phyloP scores from a whole-genome alignment of 37 sponge, comb jelly and placozoan species.

The Oscarella lobularis region DNA sequence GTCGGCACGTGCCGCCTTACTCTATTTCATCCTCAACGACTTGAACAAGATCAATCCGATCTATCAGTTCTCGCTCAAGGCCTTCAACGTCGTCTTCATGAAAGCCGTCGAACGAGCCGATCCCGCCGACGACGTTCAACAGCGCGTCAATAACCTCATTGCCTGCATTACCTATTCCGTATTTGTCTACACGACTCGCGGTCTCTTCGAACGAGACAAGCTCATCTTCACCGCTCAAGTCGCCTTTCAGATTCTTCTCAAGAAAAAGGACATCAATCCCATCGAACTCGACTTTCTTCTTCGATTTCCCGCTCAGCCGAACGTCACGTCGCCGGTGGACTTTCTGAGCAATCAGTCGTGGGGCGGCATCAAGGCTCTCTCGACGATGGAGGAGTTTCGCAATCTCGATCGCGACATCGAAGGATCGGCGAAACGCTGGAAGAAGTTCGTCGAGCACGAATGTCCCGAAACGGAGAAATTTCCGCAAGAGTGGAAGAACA shows the following conservation, averaged over 20 bases:
- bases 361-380: constrained; percentile 94
- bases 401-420: constrained; percentile 94
- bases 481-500: constrained; percentile 98
- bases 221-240: constrained; percentile 99
- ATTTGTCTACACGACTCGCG: constrained; percentile 79
- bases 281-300: constrained; percentile 89
- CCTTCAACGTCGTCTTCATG: constrained; percentile 90
- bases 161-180: constrained; percentile 81
- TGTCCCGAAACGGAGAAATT: constrained; percentile 97
- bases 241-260: constrained; percentile 77
- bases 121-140: constrained; percentile 52
- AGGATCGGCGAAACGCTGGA: constrained; percentile 96
- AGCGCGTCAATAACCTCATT: constrained; percentile 77
- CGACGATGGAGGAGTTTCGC: constrained; percentile 90
- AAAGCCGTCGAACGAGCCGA: constrained; percentile 77
- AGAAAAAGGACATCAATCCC: constrained; percentile 73
- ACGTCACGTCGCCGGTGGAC: constrained; percentile 89
- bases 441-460: constrained; percentile 98
- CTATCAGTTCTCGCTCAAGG: constrained; percentile 91
- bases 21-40: constrained; percentile 95
- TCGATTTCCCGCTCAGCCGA: constrained; percentile 73
- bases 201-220: constrained; percentile 92
- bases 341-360: constrained; percentile 81
- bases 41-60: constrained; percentile 96
- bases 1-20: constrained; percentile 80